Base-by-base conservation (phyloP, 1,140 invertebrate species). In the Drosophila takahashii region DNA sequence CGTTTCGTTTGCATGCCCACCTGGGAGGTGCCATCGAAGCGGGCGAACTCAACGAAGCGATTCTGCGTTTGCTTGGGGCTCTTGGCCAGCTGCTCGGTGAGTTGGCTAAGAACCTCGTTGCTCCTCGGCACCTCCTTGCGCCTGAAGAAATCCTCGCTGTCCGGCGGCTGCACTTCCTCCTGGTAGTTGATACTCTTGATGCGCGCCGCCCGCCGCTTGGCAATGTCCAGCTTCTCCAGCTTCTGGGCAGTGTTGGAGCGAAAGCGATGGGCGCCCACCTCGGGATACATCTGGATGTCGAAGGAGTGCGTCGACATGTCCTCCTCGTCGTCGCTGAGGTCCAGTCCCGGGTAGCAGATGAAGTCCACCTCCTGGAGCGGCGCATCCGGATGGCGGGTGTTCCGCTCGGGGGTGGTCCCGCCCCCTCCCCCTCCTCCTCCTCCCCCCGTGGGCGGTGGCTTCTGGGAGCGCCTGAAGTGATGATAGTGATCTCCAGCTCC, bases 241-340 rank as follows among this genome's bases (percentile, higher is more conserved):
- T 97, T 94, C 78, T 97, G 96, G 26, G 97, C 96, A 41, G 97
- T 99, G 90, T 98, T 98, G 8, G 97, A 97, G 77, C 97, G 93
- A 78, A 95, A 93, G 59, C 95, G 92, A 71, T 96, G 95, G n/a
- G 95, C 94, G 64, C 95, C 95, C 93, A 96, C 96, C 77, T 96
- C 96, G 74, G 93, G 94, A 93, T 96, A 95, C 83, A 95, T 94
- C 90, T 95, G 94, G 65, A 96, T 93, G 83, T 96, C 95, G 70
- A 94, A 95, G 0, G 95, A 95, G 74, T 95, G 95, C 41, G 93
- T 93, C 60, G 95, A 86, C 29, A 93, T 93, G 77, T 95, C 95
- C 62, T 95, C 94, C 73, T 96, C 95, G 42, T 97, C 96, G 64
- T 96, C 96, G 79, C 95, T 96, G 37, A 96, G 94, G 84, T 96